Evolutionary conservation across 2,113 vertebrate species (phyloP).

Genomic region (Toxostoma redivivum): DNA sequence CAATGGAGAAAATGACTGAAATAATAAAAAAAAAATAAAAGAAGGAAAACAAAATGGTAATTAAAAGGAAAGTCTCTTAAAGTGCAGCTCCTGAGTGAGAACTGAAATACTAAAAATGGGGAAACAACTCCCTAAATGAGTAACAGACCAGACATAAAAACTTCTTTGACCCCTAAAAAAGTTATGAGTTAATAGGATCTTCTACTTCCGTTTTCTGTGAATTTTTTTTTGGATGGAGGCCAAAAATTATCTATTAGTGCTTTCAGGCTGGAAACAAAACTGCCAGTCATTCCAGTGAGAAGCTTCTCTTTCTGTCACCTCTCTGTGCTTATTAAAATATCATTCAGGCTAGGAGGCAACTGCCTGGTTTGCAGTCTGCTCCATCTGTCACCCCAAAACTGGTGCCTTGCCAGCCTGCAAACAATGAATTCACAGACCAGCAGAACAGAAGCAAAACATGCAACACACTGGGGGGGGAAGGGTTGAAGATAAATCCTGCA

Average conservation of each 20-base stretch:
- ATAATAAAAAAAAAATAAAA: background rate
- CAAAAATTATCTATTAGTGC: conserved; percentile 38
- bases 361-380: conserved; percentile 38
- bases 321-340: conserved; percentile 64
- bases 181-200: background rate
- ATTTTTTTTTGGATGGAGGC: background rate
- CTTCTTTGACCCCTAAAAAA: background rate
- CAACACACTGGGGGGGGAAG: background rate
- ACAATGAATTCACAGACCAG: conserved; percentile 40
- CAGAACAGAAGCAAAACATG: background rate
- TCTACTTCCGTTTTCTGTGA: background rate
- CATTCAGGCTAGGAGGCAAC: conserved; percentile 43
- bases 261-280: conserved; percentile 60
- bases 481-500: background rate
- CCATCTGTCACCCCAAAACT: conserved; percentile 53
- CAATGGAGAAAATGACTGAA: background rate
- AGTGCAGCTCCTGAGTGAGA: background rate
- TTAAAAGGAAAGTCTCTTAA: background rate
- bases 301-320: conserved; percentile 42
- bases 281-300: conserved; percentile 45
- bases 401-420: conserved; percentile 27
- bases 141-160: background rate
- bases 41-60: background rate
- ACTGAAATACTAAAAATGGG: background rate
- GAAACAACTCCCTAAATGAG: background rate